Conservation (phyloP, 2,888 invertebrate genomes). For the Phytoseiulus persimilis region DNA sequence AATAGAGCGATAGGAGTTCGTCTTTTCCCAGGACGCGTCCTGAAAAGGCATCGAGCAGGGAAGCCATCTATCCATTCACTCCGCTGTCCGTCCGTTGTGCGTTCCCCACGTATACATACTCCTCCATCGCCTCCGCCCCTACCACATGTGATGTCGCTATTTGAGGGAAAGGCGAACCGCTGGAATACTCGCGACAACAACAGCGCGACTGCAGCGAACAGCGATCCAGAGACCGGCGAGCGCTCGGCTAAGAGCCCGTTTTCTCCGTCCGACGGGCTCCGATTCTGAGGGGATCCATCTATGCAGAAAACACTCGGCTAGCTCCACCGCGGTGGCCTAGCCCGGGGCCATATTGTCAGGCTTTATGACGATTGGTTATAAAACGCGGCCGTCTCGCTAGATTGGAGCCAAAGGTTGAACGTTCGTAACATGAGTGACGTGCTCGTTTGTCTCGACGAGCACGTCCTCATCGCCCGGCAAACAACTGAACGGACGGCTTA, state of each 20-base stretch:
- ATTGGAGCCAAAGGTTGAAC: not conserved
- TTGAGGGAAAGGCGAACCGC: too few relatives aligned
- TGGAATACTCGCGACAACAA: too few relatives aligned
- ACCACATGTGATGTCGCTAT: too few relatives aligned
- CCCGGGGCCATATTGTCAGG: not conserved
- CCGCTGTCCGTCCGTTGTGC: not conserved
- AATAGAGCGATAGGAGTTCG: not conserved
- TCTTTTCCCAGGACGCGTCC: not conserved
- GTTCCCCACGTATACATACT: not conserved
- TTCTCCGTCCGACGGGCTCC: too few relatives aligned
- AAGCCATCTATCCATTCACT: not conserved
- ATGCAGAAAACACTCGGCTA: too few relatives aligned
- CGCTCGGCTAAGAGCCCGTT: too few relatives aligned
- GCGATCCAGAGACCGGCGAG: too few relatives aligned
- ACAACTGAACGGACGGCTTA: not conserved
- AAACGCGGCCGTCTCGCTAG: not conserved
- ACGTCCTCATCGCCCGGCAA: not conserved
- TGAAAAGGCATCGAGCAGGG: not conserved
- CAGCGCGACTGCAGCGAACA: too few relatives aligned
- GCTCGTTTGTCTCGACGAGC: not conserved
- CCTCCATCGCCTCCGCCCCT: not conserved
- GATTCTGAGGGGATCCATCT: too few relatives aligned
- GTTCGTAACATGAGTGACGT: not conserved
- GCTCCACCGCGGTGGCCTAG: too few relatives aligned
- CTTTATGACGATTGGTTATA: not conserved